Evolutionary conservation across 2,797 vertebrate genomes (phyloP).

Genomic region (Vireo griseus): DNA sequence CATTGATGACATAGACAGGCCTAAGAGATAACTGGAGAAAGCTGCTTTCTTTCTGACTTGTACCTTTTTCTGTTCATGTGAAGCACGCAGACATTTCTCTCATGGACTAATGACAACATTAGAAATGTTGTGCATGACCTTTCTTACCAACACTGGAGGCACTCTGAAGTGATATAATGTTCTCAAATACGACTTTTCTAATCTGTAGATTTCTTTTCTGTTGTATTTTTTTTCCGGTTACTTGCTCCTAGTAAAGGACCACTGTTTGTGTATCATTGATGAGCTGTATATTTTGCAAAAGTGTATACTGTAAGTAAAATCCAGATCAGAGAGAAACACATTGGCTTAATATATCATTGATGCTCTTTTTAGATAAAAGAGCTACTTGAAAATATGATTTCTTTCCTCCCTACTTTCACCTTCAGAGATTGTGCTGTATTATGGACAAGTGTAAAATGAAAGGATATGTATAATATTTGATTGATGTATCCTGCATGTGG

Average conservation of each 20-base stretch:
- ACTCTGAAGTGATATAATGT: neutral
- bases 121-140: slow-evolving; percentile 47
- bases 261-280: slow-evolving; percentile 18
- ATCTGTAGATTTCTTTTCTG: neutral
- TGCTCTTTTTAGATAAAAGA: slow-evolving; percentile 50
- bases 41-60: neutral
- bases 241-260: slow-evolving; percentile 21
- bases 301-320: slow-evolving; percentile 46
- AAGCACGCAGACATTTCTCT: neutral
- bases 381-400: slow-evolving; percentile 11
- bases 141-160: slow-evolving; percentile 24
- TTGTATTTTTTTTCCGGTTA: neutral
- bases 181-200: slow-evolving; percentile 39
- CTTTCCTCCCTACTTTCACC: neutral
- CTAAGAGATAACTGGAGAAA: slow-evolving; percentile 87
- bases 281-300: slow-evolving; percentile 57
- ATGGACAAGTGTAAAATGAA: slow-evolving; percentile 25
- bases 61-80: neutral
- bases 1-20: slow-evolving; percentile 94
- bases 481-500: slow-evolving; percentile 60
- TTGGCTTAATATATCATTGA: slow-evolving; percentile 44
- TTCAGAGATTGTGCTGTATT: slow-evolving; percentile 15
- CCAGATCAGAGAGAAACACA: slow-evolving; percentile 37
- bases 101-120: neutral
- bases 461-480: slow-evolving; percentile 9